Percentiles rank a stretch among this genome's conserved stretches.
Evolutionary conservation across 2,113 vertebrate genomes (phyloP).

Genomic region (Macquaria australasica): DNA sequence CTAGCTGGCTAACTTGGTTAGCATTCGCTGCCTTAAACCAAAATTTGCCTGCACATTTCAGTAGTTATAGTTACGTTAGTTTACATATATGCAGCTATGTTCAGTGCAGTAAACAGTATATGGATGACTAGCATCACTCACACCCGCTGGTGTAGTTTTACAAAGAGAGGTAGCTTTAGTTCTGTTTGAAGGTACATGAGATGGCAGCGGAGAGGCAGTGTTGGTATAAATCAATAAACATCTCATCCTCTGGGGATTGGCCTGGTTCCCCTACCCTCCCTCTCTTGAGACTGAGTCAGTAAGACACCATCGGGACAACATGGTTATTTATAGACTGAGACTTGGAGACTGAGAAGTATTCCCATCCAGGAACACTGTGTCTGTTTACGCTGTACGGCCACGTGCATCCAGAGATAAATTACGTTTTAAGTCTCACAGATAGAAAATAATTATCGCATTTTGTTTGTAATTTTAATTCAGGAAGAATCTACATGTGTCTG

Average conservation of each 20-base stretch:
- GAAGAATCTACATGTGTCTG: not conserved
- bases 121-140: not conserved
- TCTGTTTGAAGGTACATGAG: not conserved
- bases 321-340: conserved; percentile 69
- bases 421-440: not conserved
- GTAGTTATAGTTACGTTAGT: no score
- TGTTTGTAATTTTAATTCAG: not conserved
- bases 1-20: not conserved
- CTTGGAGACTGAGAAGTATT: conserved; percentile 51
- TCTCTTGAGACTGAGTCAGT: conserved; percentile 24
- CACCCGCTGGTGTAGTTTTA: not conserved
- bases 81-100: not conserved
- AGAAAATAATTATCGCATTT: not conserved
- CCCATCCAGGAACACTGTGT: conserved; percentile 44
- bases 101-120: not conserved
- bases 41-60: not conserved
- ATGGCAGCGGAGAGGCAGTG: not conserved
- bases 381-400: conserved; percentile 39
- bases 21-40: not conserved
- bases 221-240: conserved; percentile 23
- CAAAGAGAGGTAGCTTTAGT: not conserved
- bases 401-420: not conserved
- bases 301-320: conserved; percentile 46
- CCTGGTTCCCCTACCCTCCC: not conserved
- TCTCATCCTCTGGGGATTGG: not conserved